Conservation (phyloP, 2,888 invertebrate species). For the Drosophila flavopinicola region DNA sequence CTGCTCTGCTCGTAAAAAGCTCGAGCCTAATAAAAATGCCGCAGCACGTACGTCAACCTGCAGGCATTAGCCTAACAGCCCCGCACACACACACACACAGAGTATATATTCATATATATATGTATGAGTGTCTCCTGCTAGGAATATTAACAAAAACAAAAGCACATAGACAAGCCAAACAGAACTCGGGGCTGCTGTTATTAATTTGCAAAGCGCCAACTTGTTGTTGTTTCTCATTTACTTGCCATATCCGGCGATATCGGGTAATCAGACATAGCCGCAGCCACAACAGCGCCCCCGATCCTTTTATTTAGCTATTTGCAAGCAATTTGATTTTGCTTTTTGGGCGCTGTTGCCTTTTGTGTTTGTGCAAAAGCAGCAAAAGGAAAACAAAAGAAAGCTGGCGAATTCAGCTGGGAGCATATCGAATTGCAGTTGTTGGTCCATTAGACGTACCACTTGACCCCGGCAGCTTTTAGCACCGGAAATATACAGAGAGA, state of each 20-base stretch:
- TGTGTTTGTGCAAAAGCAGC: constrained; percentile 21
- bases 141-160: constrained; percentile 17
- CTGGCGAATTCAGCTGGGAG: constrained; percentile 27
- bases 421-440: constrained; percentile 74
- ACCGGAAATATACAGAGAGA: constrained; percentile 45
- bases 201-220: constrained; percentile 73
- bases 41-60: constrained; percentile 78
- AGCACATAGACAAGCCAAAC: constrained; percentile 26
- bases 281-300: not conserved
- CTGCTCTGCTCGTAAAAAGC: constrained; percentile 70
- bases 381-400: not conserved
- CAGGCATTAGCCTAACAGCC: constrained; percentile 66
- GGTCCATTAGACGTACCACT: constrained; percentile 73
- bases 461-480: constrained; percentile 68
- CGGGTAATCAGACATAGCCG: constrained; percentile 44
- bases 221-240: constrained; percentile 59
- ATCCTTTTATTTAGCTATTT: constrained; percentile 67
- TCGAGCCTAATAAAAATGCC: constrained; percentile 79
- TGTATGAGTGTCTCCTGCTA: constrained; percentile 2
- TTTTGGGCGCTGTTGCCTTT: constrained; percentile 37
- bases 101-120: constrained; percentile 1
- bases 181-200: constrained; percentile 59
- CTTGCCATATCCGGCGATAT: constrained; percentile 64
- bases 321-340: constrained; percentile 72
- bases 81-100: constrained; percentile 16